Percentiles rank a stretch among this genome's conserved stretches.
Evolutionary conservation across 2,797 vertebrate species (phyloP).

Genomic region (Lepus oiostolus): DNA sequence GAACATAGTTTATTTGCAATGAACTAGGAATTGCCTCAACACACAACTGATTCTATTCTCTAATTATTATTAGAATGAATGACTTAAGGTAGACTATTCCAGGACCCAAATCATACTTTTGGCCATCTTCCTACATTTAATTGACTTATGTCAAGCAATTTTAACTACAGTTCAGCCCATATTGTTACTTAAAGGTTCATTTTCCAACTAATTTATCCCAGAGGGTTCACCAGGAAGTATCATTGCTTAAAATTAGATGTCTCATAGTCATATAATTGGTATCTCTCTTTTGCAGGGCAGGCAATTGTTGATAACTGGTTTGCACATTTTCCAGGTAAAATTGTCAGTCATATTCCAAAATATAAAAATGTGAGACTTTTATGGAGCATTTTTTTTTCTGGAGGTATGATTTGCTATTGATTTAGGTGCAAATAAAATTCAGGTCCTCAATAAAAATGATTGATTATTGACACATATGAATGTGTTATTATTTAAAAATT

Average conservation of each 20-base stretch:
- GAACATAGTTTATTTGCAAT: constrained; percentile 1
- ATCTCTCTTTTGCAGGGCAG: not conserved
- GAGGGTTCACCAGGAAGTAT: constrained; percentile 31
- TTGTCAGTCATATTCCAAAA: not conserved
- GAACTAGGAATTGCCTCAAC: not conserved
- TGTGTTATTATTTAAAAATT: not conserved
- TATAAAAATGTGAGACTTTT: not conserved
- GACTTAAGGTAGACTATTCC: constrained; percentile 20
- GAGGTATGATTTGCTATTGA: not conserved
- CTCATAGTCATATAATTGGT: not conserved
- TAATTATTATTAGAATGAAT: constrained; percentile 37
- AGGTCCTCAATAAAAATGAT: not conserved
- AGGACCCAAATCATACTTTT: constrained; percentile 51
- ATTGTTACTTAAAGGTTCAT: constrained; percentile 41
- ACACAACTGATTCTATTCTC: not conserved
- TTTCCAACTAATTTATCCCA: constrained; percentile 61
- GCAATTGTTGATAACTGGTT: constrained; percentile 30
- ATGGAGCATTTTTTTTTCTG: not conserved
- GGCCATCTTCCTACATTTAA: constrained; percentile 54
- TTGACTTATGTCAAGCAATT: constrained; percentile 45
- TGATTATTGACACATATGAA: not conserved
- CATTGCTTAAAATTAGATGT: constrained; percentile 59
- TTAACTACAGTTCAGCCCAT: not conserved
- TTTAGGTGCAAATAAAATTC: not conserved
- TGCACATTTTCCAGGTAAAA: constrained; percentile 8